These are phyloP conservation scores for Andrena camellia DNA, from an alignment of 2,888 invertebrate genomes.

Conservation along the genomic window DNA sequence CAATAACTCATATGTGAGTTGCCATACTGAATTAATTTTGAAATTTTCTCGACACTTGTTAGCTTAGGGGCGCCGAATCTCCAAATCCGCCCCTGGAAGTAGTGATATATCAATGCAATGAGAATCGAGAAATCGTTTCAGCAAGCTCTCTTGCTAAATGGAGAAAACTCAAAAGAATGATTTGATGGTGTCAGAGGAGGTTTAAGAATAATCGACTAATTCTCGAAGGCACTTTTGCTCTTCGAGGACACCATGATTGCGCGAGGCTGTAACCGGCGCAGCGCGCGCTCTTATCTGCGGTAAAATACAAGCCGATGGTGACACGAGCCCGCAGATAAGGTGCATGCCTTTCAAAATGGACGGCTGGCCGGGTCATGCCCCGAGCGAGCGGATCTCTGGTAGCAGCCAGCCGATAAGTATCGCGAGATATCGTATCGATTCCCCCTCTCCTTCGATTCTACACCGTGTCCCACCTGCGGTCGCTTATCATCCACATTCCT, in stretches of 20 bases:
- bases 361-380: conserved; percentile 58
- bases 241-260: conserved; percentile 41
- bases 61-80: too few species aligned
- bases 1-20: too few species aligned
- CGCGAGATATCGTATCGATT: conserved; percentile 9
- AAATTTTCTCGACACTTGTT: too few species aligned
- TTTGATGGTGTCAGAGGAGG: too few species aligned
- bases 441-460: not conserved
- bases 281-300: conserved; percentile 59
- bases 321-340: conserved; percentile 62
- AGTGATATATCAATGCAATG: too few species aligned
- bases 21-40: too few species aligned
- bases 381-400: conserved; percentile 38
- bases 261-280: conserved; percentile 32
- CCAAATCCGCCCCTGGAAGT: too few species aligned
- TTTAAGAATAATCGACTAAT: too few species aligned
- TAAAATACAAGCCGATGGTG: conserved; percentile 55
- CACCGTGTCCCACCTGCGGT: not conserved
- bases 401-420: conserved; percentile 38
- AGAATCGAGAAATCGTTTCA: too few species aligned
- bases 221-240: not conserved
- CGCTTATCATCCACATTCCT: not conserved
- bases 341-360: conserved; percentile 70
- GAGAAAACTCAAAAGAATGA: too few species aligned
- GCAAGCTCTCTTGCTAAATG: too few species aligned